Percentiles rank a stretch among this genome's conserved stretches.
Conservation (phyloP, 2,113 vertebrate genomes). For the Cynoglossus semilaevis region DNA sequence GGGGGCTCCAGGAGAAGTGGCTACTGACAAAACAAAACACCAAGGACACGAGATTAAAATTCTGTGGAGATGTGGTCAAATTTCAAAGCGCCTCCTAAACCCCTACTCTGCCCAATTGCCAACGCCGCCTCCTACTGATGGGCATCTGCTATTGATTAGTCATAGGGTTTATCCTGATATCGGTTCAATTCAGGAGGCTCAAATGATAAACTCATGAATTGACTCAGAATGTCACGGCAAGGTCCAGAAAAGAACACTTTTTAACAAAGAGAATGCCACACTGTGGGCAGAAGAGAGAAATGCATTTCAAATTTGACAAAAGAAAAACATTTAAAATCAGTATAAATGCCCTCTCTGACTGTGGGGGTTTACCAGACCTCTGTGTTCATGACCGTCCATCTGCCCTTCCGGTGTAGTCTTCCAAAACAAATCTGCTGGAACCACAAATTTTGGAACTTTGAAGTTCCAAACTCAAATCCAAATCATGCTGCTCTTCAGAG, state of each 20-base stretch:
- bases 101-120: conserved; percentile 23
- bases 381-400: conserved; percentile 19
- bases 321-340: not conserved
- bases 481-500: conserved; percentile 20
- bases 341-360: conserved; percentile 28
- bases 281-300: conserved; percentile 51
- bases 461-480: not conserved
- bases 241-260: conserved; percentile 44
- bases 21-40: conserved; percentile 34
- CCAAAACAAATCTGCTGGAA: conserved; percentile 24
- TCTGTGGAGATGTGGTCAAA: conserved; percentile 32
- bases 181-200: conserved; percentile 39
- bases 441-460: conserved; percentile 14
- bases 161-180: conserved; percentile 37
- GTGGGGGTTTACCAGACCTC: conserved; percentile 23
- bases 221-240: conserved; percentile 47
- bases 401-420: conserved; percentile 5
- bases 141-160: conserved; percentile 52
- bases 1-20: conserved; percentile 45
- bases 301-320: conserved; percentile 33
- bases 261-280: conserved; percentile 57
- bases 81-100: conserved; percentile 47
- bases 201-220: conserved; percentile 30
- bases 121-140: conserved; percentile 37
- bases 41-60: conserved; percentile 48